Percentiles rank a stretch among this genome's conserved stretches.
Evolutionary conservation across 2,797 vertebrate genomes (phyloP).

Genomic region (Phalanger gymnotis): DNA sequence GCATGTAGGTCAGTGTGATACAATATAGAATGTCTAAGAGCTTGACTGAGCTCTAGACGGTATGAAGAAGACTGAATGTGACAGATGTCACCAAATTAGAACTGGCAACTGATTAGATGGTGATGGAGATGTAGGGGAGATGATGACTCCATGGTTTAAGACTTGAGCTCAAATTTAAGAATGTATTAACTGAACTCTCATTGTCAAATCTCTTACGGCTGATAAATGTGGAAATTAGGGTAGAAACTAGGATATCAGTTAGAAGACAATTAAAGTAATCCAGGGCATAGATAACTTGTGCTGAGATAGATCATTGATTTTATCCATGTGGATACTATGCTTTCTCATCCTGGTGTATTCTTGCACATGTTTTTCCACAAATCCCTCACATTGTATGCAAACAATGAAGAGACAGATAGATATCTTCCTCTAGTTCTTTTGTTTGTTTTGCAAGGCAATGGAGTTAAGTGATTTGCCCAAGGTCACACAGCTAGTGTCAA

Average conservation of each 20-base stretch:
- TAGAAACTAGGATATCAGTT: background rate
- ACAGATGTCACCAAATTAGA: background rate
- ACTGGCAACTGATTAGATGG: background rate
- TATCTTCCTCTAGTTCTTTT: background rate
- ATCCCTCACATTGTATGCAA: background rate
- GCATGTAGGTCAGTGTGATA: background rate
- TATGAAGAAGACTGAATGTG: background rate
- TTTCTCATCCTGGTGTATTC: background rate
- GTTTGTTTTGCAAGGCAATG: too few relatives aligned
- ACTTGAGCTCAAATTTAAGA: background rate
- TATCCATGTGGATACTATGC: background rate
- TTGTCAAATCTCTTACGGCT: background rate
- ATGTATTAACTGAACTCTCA: background rate
- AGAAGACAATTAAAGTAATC: background rate
- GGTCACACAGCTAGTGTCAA: too few relatives aligned
- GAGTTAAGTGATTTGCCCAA: too few relatives aligned
- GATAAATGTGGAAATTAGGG: background rate
- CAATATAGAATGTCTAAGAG: background rate
- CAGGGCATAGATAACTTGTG: background rate
- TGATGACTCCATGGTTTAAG: background rate
- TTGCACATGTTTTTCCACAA: background rate
- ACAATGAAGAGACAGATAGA: too few relatives aligned
- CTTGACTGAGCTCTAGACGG: background rate
- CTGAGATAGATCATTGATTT: background rate
- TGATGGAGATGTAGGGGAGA: background rate